Evolutionary conservation across 1,140 invertebrate genomes (phyloP).

Genomic region (Pararge aegeria): DNA sequence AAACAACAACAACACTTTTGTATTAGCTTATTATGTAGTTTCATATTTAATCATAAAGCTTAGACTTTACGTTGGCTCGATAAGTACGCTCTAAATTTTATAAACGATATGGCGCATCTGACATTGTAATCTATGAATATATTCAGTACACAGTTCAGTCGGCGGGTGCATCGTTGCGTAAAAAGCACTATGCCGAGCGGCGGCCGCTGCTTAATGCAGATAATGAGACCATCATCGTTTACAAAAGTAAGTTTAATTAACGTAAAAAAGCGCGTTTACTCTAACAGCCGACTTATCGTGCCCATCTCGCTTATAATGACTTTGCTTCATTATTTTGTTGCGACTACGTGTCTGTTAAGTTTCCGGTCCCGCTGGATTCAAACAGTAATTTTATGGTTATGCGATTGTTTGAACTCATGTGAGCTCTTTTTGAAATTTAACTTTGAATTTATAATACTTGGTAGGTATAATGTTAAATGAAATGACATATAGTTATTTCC

Average conservation of each 20-base stretch:
- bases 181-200: constrained; percentile 39
- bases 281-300: constrained; percentile 62
- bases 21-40: too few relatives aligned
- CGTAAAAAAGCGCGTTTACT: constrained; percentile 76
- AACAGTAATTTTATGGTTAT: constrained; percentile 70
- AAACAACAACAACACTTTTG: too few relatives aligned
- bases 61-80: too few relatives aligned
- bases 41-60: too few relatives aligned
- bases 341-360: constrained; percentile 52
- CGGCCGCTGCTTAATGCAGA: constrained; percentile 48
- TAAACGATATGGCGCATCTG: not conserved
- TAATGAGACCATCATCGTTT: constrained; percentile 71
- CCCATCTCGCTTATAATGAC: constrained; percentile 71
- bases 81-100: too few relatives aligned
- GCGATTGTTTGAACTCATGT: constrained; percentile 52
- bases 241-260: constrained; percentile 77
- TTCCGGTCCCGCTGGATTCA: constrained; percentile 52
- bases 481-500: constrained; percentile 3
- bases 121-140: not conserved
- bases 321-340: constrained; percentile 76
- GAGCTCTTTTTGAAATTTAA: constrained; percentile 36
- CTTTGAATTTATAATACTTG: constrained; percentile 18
- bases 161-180: constrained; percentile 47
- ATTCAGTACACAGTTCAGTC: not conserved
- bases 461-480: not conserved